phyloP scores from a whole-genome alignment of 2,888 invertebrate species.

The Himalopsyche kuldschensis region DNA sequence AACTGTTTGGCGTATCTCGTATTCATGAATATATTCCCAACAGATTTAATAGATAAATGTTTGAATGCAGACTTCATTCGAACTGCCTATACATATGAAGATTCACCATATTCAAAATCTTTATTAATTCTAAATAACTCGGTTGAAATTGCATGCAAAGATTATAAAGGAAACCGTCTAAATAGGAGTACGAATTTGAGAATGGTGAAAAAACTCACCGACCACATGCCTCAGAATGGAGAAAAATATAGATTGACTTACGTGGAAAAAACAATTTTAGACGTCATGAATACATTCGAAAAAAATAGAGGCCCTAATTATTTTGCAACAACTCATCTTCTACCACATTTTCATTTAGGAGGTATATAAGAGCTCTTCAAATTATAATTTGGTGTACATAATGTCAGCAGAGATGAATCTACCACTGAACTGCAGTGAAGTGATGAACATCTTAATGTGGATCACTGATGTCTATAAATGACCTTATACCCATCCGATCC shows the following conservation, averaged over 20 bases:
- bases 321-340: slow-evolving; percentile 60
- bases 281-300: slow-evolving; percentile 56
- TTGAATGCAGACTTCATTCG: slow-evolving; percentile 62
- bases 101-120: slow-evolving; percentile 57
- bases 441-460: too few relatives aligned
- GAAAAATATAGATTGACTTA: slow-evolving; percentile 57
- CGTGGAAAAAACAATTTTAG: slow-evolving; percentile 62
- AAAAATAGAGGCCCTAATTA: slow-evolving; percentile 56
- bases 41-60: slow-evolving; percentile 61
- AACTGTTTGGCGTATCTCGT: slow-evolving; percentile 65
- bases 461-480: too few relatives aligned
- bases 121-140: slow-evolving; percentile 65
- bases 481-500: too few relatives aligned
- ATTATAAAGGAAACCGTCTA: slow-evolving; percentile 61
- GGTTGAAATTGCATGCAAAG: slow-evolving; percentile 63
- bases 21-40: slow-evolving; percentile 59
- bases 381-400: too few relatives aligned
- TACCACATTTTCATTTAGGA: slow-evolving; percentile 69
- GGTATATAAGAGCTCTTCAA: slow-evolving; percentile 47
- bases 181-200: slow-evolving; percentile 51
- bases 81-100: slow-evolving; percentile 49
- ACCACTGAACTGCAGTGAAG: too few relatives aligned
- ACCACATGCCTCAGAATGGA: slow-evolving; percentile 60
- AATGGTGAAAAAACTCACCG: slow-evolving; percentile 63
- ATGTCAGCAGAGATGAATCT: too few relatives aligned